These are phyloP conservation scores for Lochmaea capreae DNA, from an alignment of 2,888 invertebrate species.

Conservation along the genomic window DNA sequence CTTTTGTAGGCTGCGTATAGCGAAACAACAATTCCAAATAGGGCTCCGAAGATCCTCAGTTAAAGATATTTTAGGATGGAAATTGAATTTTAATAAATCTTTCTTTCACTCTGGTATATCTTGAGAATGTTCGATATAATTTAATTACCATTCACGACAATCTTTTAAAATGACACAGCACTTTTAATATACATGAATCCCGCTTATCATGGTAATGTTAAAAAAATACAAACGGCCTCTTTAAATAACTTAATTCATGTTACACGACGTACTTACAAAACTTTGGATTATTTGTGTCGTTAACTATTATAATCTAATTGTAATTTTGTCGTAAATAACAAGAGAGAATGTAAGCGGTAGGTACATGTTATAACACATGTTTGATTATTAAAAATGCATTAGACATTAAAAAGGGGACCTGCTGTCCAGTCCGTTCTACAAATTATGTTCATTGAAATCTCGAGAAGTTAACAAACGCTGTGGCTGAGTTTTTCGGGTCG, in stretches of 20 bases:
- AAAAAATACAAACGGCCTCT: background rate
- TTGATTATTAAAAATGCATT: conserved; percentile 29
- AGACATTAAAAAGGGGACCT: conserved; percentile 26
- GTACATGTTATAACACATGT: conserved; percentile 18
- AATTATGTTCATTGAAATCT: conserved; percentile 30
- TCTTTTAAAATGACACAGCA: background rate
- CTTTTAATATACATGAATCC: background rate
- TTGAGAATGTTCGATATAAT: too few species aligned
- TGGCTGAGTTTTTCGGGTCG: conserved; percentile 17
- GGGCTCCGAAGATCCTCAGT: too few species aligned
- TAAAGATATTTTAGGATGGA: too few species aligned
- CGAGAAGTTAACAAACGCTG: conserved; percentile 20
- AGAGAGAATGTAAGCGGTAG: background rate
- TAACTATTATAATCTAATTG: conserved; percentile 3
- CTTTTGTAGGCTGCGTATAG: too few species aligned
- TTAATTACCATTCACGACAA: background rate
- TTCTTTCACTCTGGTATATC: too few species aligned
- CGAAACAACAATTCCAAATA: too few species aligned
- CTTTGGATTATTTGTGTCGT: background rate
- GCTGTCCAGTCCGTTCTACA: conserved; percentile 22
- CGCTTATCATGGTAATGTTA: background rate
- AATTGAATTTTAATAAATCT: too few species aligned
- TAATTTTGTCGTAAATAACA: conserved; percentile 9
- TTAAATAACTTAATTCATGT: background rate
- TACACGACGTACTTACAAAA: background rate